phyloP scores from a whole-genome alignment of 2,797 vertebrate genomes.

The Schizopygopsis pylzovi region DNA sequence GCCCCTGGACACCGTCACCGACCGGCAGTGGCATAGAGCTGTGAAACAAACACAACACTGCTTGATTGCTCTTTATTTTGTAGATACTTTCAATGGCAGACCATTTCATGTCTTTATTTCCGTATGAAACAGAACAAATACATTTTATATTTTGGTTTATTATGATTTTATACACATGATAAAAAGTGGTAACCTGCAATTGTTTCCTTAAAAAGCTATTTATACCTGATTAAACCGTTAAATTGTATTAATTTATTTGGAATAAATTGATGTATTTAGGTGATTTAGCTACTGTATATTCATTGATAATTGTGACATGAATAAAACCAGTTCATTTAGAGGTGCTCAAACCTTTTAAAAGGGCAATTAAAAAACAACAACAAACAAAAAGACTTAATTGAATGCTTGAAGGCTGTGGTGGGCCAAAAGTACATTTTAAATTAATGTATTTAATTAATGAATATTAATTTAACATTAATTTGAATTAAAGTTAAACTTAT shows the following conservation, averaged over 20 bases:
- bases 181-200: not conserved
- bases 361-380: too few species aligned
- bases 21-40: slow-evolving; percentile 81
- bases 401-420: too few species aligned
- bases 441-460: too few species aligned
- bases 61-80: not conserved
- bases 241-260: too few species aligned
- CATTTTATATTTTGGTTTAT: not conserved
- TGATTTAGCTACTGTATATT: not conserved
- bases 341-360: too few species aligned
- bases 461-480: not conserved
- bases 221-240: too few species aligned
- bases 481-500: not conserved
- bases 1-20: slow-evolving; percentile 85
- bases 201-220: too few species aligned
- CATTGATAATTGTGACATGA: not conserved
- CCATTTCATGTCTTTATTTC: not conserved
- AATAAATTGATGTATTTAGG: not conserved
- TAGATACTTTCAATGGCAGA: not conserved
- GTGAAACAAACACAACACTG: slow-evolving; percentile 7
- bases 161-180: not conserved
- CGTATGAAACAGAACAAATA: not conserved
- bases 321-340: too few species aligned
- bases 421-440: too few species aligned
- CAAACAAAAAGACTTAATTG: too few species aligned